These are phyloP conservation scores for Nomada flava DNA, from an alignment of 2,888 invertebrate species.

Conservation along the genomic window DNA sequence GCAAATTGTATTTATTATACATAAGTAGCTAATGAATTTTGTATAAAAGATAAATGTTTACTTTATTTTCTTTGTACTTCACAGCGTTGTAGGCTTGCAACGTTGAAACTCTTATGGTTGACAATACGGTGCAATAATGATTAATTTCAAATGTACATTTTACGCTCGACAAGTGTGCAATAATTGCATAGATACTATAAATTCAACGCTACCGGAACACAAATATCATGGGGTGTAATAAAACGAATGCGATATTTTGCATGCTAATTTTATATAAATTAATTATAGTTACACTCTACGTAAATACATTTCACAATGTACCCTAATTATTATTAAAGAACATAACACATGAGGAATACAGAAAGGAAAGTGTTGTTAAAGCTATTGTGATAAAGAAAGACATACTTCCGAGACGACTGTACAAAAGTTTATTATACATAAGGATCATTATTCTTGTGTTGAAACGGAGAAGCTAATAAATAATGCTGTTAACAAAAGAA, in stretches of 20 bases:
- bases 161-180: constrained; percentile 12
- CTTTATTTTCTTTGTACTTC: not conserved
- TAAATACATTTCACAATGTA: not conserved
- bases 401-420: constrained; percentile 15
- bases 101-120: constrained; percentile 11
- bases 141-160: constrained; percentile 19
- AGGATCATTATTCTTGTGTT: constrained; percentile 3
- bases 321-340: not conserved
- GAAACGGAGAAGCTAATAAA: constrained; percentile 1
- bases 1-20: constrained; percentile 52
- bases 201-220: constrained; percentile 3
- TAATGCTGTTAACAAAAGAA: not conserved
- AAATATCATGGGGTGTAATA: constrained; percentile 15
- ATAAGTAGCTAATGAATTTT: constrained; percentile 50
- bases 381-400: not conserved
- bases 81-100: not conserved
- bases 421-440: not conserved
- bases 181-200: constrained; percentile 23
- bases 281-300: not conserved
- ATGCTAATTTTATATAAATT: not conserved
- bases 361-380: not conserved
- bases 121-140: constrained; percentile 33
- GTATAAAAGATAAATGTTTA: constrained; percentile 25
- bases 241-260: constrained; percentile 2
- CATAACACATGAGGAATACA: not conserved